Conservation (phyloP, 35 echinoderm and acorn worm species). For the Heliocidaris tuberculata region DNA sequence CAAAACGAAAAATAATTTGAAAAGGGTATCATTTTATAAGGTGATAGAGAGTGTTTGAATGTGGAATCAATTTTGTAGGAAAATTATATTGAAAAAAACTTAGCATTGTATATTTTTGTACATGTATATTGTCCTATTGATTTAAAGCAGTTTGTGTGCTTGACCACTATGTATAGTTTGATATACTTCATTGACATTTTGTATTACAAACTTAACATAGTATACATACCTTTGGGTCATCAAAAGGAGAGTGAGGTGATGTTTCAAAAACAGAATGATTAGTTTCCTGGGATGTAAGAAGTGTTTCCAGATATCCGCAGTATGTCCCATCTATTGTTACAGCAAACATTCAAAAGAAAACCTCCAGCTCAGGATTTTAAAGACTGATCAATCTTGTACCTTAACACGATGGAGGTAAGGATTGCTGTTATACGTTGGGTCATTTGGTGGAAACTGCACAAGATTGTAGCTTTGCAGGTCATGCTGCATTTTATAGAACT, state of each 20-base stretch:
- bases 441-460: too few relatives aligned
- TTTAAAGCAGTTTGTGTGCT: slow-evolving; percentile 2
- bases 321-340: neutral
- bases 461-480: neutral
- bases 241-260: neutral
- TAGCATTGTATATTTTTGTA: neutral
- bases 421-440: too few relatives aligned
- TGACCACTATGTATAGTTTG: neutral
- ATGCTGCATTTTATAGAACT: neutral
- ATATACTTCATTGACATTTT: neutral
- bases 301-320: neutral
- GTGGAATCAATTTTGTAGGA: neutral
- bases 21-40: neutral
- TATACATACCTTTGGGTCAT: neutral
- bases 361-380: neutral
- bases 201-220: neutral
- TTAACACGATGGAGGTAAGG: neutral
- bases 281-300: neutral
- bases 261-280: neutral
- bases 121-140: neutral
- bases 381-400: neutral
- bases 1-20: neutral
- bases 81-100: neutral
- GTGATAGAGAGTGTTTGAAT: neutral
- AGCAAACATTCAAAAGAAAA: neutral